phyloP scores from a whole-genome alignment of 2,888 invertebrate genomes.

The Craniophora ligustri region DNA sequence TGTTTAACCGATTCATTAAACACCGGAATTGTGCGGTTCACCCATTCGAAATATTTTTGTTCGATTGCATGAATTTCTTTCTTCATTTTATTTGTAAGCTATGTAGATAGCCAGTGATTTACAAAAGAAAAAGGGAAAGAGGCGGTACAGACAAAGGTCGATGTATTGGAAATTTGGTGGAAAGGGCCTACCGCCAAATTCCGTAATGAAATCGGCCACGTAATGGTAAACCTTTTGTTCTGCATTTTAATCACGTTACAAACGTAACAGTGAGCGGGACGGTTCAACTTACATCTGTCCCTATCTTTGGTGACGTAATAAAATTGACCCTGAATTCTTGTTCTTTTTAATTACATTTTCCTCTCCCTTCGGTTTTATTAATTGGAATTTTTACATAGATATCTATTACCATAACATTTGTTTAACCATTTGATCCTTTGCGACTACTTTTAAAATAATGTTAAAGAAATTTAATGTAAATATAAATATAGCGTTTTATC shows the following conservation, averaged over 20 bases:
- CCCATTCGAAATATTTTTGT: constrained; percentile 13
- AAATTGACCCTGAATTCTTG: constrained; percentile 25
- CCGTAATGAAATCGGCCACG: constrained; percentile 55
- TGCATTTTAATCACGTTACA: constrained; percentile 55
- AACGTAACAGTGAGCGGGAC: constrained; percentile 36
- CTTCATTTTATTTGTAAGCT: constrained; percentile 31
- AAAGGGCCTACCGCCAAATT: constrained; percentile 41
- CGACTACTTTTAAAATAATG: too few species aligned
- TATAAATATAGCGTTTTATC: too few species aligned
- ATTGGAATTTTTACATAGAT: constrained; percentile 6
- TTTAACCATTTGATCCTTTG: too few species aligned
- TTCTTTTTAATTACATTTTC: constrained; percentile 41
- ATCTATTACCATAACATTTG: constrained; percentile 1
- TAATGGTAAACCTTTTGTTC: constrained; percentile 56
- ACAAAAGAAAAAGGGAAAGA: constrained; percentile 43
- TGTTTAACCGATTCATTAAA: constrained; percentile 46
- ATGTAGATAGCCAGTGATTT: constrained; percentile 50
- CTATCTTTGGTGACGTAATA: constrained; percentile 45
- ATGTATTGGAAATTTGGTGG: constrained; percentile 42
- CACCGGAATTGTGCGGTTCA: constrained; percentile 1
- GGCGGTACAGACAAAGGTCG: constrained; percentile 33
- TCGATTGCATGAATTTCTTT: constrained; percentile 30
- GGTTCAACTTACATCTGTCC: constrained; percentile 36
- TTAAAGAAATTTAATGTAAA: too few species aligned
- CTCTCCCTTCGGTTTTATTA: constrained; percentile 9